A percentile compares a stretch with the other conserved stretches of the same genome.
Conservation (phyloP, 2,888 invertebrate genomes). For the Ferdinandea cuprea region DNA sequence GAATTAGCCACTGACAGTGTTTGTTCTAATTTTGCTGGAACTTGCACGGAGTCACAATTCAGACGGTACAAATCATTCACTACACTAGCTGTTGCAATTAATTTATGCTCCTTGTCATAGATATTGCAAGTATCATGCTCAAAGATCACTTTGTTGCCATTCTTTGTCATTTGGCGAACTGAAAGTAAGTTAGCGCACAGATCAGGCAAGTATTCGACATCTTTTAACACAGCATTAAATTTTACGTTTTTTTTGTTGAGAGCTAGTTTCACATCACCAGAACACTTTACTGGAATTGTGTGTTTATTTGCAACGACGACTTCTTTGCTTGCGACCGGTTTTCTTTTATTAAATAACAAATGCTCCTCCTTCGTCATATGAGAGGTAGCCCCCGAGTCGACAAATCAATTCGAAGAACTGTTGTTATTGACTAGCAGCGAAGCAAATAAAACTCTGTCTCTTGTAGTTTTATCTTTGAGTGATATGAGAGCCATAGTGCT, state of each 20-base stretch:
- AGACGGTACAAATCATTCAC: slow-evolving; percentile 61
- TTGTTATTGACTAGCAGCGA: too few relatives aligned
- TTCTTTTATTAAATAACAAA: too few relatives aligned
- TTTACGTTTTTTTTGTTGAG: slow-evolving; percentile 4
- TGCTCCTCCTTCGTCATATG: too few relatives aligned
- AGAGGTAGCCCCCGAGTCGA: too few relatives aligned
- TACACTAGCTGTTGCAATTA: slow-evolving; percentile 57
- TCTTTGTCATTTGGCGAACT: slow-evolving; percentile 64
- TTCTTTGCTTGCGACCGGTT: too few relatives aligned
- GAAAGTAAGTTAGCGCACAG: slow-evolving; percentile 59
- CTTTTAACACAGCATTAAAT: slow-evolving; percentile 28
- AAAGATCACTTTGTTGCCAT: slow-evolving; percentile 72
- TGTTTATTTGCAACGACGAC: slow-evolving; percentile 55
- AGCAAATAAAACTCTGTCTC: too few relatives aligned
- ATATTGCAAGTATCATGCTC: slow-evolving; percentile 66
- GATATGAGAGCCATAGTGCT: too few relatives aligned
- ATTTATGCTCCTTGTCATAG: slow-evolving; percentile 33
- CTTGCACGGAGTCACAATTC: slow-evolving; percentile 57
- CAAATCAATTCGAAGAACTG: too few relatives aligned
- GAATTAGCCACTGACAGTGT: too few relatives aligned
- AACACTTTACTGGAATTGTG: too few relatives aligned
- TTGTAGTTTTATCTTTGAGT: too few relatives aligned
- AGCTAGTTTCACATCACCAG: slow-evolving; percentile 40
- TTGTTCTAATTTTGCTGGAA: too few relatives aligned
- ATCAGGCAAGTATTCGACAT: slow-evolving; percentile 51